A percentile compares a stretch with the other conserved stretches of the same genome.
Conservation (phyloP, 2,888 invertebrate genomes). For the Neuroscelio doddi region DNA sequence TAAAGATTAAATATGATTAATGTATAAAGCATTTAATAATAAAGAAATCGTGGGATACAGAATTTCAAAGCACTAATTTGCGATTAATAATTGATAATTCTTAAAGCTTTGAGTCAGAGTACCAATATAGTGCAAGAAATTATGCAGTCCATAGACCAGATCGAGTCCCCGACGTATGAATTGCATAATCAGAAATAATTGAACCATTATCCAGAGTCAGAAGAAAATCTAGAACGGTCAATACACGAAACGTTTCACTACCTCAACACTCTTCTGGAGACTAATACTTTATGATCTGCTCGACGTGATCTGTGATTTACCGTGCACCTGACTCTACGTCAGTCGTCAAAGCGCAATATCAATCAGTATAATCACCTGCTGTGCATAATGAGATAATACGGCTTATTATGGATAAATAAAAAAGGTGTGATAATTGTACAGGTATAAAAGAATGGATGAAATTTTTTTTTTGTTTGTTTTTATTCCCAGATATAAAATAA, state of each 20-base stretch:
- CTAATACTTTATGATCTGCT: slow-evolving; percentile 15
- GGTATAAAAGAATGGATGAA: no score
- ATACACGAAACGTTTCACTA: background rate
- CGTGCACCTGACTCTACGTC: slow-evolving; percentile 8
- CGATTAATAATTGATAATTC: slow-evolving; percentile 9
- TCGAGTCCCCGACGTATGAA: slow-evolving; percentile 2
- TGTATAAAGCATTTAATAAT: no score
- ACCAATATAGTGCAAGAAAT: slow-evolving; percentile 9
- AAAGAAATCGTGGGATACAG: background rate
- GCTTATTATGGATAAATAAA: no score
- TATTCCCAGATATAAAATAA: no score
- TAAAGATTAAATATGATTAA: no score
- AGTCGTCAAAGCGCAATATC: slow-evolving; percentile 9
- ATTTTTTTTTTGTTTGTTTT: no score
- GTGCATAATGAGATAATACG: background rate
- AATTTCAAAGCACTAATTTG: background rate
- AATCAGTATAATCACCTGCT: slow-evolving; percentile 10
- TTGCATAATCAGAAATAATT: slow-evolving; percentile 14
- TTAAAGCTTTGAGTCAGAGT: background rate
- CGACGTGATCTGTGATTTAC: slow-evolving; percentile 3
- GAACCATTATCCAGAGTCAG: slow-evolving; percentile 21
- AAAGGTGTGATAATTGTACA: no score
- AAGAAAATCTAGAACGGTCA: slow-evolving; percentile 9
- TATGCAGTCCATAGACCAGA: slow-evolving; percentile 6
- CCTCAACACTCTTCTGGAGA: background rate